Percentiles rank a stretch among this genome's conserved stretches.
Conservation (phyloP, 1,140 invertebrate species). For the Aphelenchoides besseyi region DNA sequence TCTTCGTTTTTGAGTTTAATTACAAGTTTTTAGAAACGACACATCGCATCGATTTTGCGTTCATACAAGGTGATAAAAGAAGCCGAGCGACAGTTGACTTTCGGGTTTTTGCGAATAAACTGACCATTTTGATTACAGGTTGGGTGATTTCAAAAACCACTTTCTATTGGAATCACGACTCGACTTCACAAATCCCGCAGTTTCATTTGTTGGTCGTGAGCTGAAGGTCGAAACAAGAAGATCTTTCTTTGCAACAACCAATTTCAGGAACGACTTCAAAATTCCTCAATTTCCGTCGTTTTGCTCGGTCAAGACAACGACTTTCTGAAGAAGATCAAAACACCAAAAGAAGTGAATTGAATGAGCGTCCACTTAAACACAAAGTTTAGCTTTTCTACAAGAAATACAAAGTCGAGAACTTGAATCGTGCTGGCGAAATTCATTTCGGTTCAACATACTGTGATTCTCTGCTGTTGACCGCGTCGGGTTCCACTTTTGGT, state of each 20-base stretch:
- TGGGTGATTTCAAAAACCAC: background rate
- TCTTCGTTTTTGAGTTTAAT: background rate
- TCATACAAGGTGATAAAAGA: background rate
- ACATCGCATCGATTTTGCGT: constrained; percentile 12
- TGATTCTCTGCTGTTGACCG: constrained; percentile 14
- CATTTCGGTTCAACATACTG: background rate
- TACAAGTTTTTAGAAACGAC: background rate
- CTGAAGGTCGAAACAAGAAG: background rate
- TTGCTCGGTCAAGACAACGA: background rate
- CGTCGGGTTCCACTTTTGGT: background rate
- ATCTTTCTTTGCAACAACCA: background rate
- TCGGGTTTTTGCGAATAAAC: no score
- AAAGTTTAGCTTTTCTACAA: background rate
- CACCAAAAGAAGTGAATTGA: background rate
- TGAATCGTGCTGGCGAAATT: background rate
- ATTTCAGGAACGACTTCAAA: constrained; percentile 6
- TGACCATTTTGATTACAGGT: no score
- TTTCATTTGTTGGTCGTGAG: background rate
- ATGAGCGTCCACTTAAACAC: background rate
- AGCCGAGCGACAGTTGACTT: no score
- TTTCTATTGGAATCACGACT: background rate
- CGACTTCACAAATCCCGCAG: background rate
- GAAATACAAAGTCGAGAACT: background rate
- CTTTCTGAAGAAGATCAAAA: background rate
- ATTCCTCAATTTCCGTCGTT: background rate